A percentile compares a stretch with the other conserved stretches of the same genome.
These are phyloP conservation scores for Ammodytes marinus DNA, from an alignment of 2,113 vertebrate genomes.

Conservation along the genomic window DNA sequence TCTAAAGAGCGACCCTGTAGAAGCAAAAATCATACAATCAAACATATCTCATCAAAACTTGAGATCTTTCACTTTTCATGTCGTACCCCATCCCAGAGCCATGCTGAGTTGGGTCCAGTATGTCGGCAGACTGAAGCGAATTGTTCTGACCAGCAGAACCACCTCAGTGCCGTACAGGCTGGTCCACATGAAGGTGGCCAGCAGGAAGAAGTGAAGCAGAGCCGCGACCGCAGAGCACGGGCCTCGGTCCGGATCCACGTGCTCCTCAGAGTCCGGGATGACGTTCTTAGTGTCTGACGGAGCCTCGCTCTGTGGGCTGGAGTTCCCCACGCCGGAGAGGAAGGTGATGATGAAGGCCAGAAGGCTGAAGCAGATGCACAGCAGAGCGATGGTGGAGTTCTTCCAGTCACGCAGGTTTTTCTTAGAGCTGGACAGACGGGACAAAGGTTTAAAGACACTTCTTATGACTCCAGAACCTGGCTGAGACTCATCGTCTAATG, in stretches of 20 bases:
- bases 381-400: constrained; percentile 73
- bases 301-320: fast-evolving
- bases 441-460: background rate
- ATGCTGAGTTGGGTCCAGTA: background rate
- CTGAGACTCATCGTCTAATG: too few relatives aligned
- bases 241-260: background rate
- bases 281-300: fast-evolving
- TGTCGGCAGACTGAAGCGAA: background rate
- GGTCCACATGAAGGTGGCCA: constrained; percentile 82
- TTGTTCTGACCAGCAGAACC: constrained; percentile 11
- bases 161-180: constrained; percentile 69
- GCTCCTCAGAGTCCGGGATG: background rate
- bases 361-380: constrained; percentile 81
- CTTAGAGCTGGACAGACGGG: background rate
- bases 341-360: constrained; percentile 85
- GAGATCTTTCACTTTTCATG: background rate
- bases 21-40: too few relatives aligned
- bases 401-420: constrained; percentile 59
- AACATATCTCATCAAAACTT: too few relatives aligned
- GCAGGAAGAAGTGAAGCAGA: constrained; percentile 83
- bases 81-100: constrained; percentile 50
- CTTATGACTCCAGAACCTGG: background rate
- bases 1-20: too few relatives aligned
- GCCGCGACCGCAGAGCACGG: constrained; percentile 54
- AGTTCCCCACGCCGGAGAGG: constrained; percentile 81